A percentile compares a stretch with the other conserved stretches of the same genome.
Evolutionary conservation across 2,797 vertebrate species (phyloP).

Genomic region (Clarias platycephalus): DNA sequence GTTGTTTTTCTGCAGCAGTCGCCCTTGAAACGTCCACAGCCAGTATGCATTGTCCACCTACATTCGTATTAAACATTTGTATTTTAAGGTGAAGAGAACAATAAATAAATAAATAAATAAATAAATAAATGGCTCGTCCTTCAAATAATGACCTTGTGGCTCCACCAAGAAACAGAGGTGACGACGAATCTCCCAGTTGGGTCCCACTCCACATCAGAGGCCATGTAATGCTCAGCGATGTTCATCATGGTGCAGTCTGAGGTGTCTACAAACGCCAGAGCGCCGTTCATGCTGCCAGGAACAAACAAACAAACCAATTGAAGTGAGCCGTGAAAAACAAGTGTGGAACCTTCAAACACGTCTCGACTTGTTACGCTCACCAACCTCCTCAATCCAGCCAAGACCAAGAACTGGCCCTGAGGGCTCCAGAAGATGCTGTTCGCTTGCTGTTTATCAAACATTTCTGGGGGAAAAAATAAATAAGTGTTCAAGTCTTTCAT

Average conservation of each 20-base stretch:
- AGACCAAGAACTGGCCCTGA: constrained; percentile 95
- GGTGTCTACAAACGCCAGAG: constrained; percentile 94
- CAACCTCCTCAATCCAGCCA: constrained; percentile 94
- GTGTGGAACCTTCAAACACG: not conserved
- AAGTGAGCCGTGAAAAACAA: not conserved
- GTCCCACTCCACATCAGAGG: constrained; percentile 97
- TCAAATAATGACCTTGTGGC: constrained; percentile 84
- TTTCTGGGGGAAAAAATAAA: constrained; percentile 73
- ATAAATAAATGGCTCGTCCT: too few relatives aligned
- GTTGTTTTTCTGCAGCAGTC: constrained; percentile 96
- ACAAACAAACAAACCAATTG: not conserved
- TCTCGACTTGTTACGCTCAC: not conserved
- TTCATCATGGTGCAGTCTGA: constrained; percentile 99
- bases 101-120: not conserved
- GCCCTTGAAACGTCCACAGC: constrained; percentile 98
- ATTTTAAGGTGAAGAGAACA: not conserved
- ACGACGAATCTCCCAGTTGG: constrained; percentile 93
- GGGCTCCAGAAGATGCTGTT: constrained; percentile 99
- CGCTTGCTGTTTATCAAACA: constrained; percentile 96
- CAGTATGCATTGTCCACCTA: constrained; percentile 98
- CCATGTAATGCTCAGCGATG: constrained; percentile 96
- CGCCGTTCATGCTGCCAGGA: constrained; percentile 89
- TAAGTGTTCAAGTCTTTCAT: too few relatives aligned
- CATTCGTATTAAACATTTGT: not conserved
- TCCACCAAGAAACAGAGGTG: constrained; percentile 99